A percentile compares a stretch with the other conserved stretches of the same genome.
phyloP scores from a whole-genome alignment of 2,113 vertebrate genomes.

The Cyanistes caeruleus region DNA sequence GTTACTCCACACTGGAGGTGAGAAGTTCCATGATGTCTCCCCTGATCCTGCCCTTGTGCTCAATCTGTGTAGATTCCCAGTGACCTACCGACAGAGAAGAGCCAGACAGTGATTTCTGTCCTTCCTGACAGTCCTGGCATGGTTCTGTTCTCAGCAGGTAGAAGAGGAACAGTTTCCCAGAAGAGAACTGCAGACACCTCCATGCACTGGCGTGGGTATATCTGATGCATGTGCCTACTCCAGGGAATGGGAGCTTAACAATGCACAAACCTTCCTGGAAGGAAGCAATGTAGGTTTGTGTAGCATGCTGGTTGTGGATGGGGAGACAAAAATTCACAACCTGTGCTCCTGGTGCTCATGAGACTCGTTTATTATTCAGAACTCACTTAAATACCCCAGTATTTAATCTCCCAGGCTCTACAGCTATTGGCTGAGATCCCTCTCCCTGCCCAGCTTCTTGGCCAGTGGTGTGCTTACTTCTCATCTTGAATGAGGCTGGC shows the following conservation, averaged over 20 bases:
- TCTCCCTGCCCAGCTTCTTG: too few species aligned
- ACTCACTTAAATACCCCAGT: too few species aligned
- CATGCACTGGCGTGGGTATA: fast-evolving
- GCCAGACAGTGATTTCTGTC: neutral
- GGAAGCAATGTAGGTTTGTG: neutral
- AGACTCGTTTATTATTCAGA: too few species aligned
- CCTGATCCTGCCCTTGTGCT: neutral
- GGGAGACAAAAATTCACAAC: too few species aligned
- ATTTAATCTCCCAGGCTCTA: too few species aligned
- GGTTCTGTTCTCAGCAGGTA: neutral
- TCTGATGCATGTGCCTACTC: fast-evolving
- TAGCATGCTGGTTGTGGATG: too few species aligned
- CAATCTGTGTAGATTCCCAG: neutral
- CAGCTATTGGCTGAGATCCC: too few species aligned
- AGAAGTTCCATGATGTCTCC: neutral
- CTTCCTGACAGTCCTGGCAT: neutral
- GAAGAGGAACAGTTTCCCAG: neutral
- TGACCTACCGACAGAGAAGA: neutral
- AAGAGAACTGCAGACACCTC: neutral
- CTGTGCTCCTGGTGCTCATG: too few species aligned
- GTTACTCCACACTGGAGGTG: fast-evolving
- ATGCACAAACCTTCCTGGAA: neutral
- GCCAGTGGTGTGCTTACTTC: too few species aligned
- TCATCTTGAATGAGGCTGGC: too few species aligned
- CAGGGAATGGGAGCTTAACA: neutral